phyloP scores from a whole-genome alignment of 2,113 vertebrate species.

The Leptodactylus fuscus region DNA sequence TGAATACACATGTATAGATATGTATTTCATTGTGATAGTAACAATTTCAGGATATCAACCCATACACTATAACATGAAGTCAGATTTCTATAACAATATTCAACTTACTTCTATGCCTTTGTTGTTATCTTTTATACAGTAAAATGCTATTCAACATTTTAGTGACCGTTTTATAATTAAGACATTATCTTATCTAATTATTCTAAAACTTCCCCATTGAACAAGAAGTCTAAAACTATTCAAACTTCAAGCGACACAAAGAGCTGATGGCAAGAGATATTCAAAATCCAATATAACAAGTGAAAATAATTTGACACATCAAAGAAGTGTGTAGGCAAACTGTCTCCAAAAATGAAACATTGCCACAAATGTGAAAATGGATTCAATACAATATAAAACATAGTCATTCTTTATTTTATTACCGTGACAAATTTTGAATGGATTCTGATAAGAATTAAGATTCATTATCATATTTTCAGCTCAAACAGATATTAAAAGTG shows the following conservation, averaged over 20 bases:
- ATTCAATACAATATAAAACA: slow-evolving; percentile 24
- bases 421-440: slow-evolving; percentile 16
- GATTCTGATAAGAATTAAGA: background rate
- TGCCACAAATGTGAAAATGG: slow-evolving; percentile 17
- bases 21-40: no score
- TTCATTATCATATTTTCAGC: background rate
- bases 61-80: no score
- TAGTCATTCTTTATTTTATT: slow-evolving; percentile 9
- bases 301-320: slow-evolving; percentile 52
- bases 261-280: slow-evolving; percentile 49
- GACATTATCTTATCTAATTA: slow-evolving; percentile 43
- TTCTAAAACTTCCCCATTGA: slow-evolving; percentile 11
- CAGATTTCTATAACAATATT: background rate
- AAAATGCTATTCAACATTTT: slow-evolving; percentile 3
- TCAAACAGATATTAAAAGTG: background rate
- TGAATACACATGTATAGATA: no score
- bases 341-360: slow-evolving; percentile 36
- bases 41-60: no score
- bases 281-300: slow-evolving; percentile 47
- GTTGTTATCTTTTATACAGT: background rate
- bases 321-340: slow-evolving; percentile 30
- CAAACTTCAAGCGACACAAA: slow-evolving; percentile 25
- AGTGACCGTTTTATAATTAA: slow-evolving; percentile 49
- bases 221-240: slow-evolving; percentile 30
- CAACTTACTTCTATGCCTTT: slow-evolving; percentile 6